Evolutionary conservation across 2,888 invertebrate genomes (phyloP).

Genomic region (Trachelus stipa): DNA sequence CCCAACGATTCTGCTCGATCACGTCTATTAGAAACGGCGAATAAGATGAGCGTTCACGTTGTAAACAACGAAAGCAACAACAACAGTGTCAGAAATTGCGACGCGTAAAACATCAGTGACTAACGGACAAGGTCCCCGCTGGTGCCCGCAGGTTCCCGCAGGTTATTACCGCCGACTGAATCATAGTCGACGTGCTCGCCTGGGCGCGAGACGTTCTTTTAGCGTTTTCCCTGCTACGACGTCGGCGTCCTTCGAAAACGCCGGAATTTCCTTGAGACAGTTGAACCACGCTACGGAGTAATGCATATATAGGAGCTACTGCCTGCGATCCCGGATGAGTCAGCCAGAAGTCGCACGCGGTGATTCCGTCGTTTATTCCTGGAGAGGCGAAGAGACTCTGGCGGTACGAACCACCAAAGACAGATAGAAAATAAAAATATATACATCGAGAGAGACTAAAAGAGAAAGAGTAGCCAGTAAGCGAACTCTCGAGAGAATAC

Average conservation of each 20-base stretch:
- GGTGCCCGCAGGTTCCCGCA: constrained; percentile 33
- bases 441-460: neutral
- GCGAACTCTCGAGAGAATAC: neutral
- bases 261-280: constrained; percentile 47
- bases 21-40: neutral
- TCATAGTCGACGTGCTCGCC: constrained; percentile 40
- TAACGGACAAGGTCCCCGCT: constrained; percentile 33
- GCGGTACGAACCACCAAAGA: neutral
- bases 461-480: neutral
- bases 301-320: constrained; percentile 38
- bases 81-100: neutral
- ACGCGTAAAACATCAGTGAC: constrained; percentile 17
- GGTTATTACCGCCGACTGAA: constrained; percentile 54
- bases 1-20: neutral
- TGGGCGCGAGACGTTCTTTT: constrained; percentile 15
- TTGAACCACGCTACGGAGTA: constrained; percentile 8
- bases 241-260: constrained; percentile 45
- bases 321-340: constrained; percentile 48
- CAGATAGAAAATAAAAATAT: neutral
- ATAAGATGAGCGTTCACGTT: neutral
- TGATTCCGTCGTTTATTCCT: constrained; percentile 54
- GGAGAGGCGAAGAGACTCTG: constrained; percentile 22
- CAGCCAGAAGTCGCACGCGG: constrained; percentile 39
- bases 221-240: constrained; percentile 13
- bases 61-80: neutral